Conservation (phyloP, 2,797 vertebrate genomes). For the Pterois miles region DNA sequence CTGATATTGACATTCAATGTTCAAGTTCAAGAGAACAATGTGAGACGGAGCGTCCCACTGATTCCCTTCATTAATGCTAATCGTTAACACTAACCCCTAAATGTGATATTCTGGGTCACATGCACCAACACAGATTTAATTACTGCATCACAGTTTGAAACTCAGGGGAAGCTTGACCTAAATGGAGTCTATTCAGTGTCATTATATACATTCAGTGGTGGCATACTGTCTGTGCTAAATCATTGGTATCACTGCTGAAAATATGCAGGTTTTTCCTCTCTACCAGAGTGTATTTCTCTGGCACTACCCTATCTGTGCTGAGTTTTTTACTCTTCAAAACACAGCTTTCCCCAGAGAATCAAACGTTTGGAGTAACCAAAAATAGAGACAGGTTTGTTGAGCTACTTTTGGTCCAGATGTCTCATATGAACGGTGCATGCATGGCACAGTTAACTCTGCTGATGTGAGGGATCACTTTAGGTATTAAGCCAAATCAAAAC, state of each 20-base stretch:
- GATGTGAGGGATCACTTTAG: neutral
- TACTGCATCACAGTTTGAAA: constrained; percentile 24
- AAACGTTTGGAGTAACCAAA: neutral
- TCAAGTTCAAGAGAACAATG: constrained; percentile 5
- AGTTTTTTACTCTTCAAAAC: neutral
- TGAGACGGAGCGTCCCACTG: constrained; percentile 6
- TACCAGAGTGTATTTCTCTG: neutral
- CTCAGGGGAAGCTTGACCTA: constrained; percentile 27
- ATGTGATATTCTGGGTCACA: constrained; percentile 52
- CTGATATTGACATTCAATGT: neutral
- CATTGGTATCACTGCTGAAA: neutral
- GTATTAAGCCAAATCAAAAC: neutral
- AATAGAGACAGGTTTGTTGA: neutral
- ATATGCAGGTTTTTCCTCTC: neutral
- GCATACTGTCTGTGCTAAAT: neutral
- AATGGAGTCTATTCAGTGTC: constrained; percentile 14
- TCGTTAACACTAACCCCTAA: constrained; percentile 31
- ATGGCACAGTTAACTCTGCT: neutral
- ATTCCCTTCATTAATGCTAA: constrained; percentile 32
- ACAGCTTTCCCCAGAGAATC: neutral
- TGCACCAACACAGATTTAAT: constrained; percentile 36
- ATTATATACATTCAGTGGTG: neutral
- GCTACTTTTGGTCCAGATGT: neutral
- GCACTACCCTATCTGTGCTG: too few relatives aligned
- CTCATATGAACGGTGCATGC: neutral